phyloP scores from a whole-genome alignment of 2,797 vertebrate species.

The Zalophus californianus region DNA sequence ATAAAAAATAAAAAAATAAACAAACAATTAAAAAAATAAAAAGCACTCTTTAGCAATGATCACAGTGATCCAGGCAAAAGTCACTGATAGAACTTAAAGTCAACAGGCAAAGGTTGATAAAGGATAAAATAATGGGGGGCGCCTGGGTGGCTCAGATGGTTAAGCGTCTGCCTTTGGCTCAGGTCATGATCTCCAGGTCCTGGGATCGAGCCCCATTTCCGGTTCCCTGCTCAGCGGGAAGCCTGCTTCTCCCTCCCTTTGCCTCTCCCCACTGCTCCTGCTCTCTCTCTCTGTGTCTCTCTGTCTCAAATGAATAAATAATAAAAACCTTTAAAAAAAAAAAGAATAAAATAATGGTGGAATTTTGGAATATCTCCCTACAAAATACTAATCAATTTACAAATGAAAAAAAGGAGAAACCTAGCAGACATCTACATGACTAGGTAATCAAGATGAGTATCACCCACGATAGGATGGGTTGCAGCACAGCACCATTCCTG shows the following conservation, averaged over 20 bases:
- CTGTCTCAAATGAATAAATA: too few relatives aligned
- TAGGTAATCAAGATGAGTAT: rapidly evolving
- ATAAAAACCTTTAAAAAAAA: too few relatives aligned
- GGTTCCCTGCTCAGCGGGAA: too few relatives aligned
- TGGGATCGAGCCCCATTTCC: too few relatives aligned
- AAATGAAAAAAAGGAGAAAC: neutral
- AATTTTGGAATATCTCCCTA: neutral
- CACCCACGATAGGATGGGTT: rapidly evolving
- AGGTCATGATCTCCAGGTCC: too few relatives aligned
- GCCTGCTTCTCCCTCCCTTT: too few relatives aligned
- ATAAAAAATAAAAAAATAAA: too few relatives aligned
- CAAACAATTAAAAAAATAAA: neutral
- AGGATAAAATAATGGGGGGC: neutral
- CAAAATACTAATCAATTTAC: neutral
- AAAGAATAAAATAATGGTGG: neutral
- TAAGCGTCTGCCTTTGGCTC: too few relatives aligned
- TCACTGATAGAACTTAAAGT: neutral
- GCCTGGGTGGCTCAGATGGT: too few relatives aligned
- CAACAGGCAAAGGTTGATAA: neutral
- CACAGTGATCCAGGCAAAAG: neutral
- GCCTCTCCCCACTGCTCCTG: too few relatives aligned
- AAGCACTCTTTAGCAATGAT: neutral
- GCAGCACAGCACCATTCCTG: neutral
- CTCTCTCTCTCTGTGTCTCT: too few relatives aligned
- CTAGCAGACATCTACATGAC: neutral